A percentile compares a stretch with the other conserved stretches of the same genome.
Conservation (phyloP, 1,140 invertebrate genomes). For the Steinernema khuongi region DNA sequence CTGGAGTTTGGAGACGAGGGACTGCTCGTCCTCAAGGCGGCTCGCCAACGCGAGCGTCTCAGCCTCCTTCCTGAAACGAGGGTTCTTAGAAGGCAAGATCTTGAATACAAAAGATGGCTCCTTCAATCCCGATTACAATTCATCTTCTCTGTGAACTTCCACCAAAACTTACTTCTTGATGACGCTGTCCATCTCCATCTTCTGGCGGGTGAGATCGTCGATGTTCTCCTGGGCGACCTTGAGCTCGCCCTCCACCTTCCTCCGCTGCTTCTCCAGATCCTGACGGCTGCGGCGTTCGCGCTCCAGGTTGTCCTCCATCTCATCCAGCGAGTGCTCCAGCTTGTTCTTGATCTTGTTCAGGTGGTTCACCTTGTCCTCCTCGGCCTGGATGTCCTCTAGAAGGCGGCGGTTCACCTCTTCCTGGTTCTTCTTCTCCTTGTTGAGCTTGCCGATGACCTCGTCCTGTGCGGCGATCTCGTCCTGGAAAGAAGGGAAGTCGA, state of each 20-base stretch:
- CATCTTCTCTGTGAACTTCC: too few species aligned
- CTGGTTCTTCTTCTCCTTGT: constrained; percentile 95
- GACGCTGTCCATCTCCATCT: constrained; percentile 46
- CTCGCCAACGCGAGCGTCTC: constrained; percentile 40
- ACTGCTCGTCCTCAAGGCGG: constrained; percentile 96
- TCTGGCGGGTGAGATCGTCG: constrained; percentile 51
- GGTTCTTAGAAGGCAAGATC: not conserved
- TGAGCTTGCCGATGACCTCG: constrained; percentile 96
- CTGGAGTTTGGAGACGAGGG: constrained; percentile 84
- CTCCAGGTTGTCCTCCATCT: constrained; percentile 89
- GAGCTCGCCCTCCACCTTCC: constrained; percentile 87
- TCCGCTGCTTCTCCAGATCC: constrained; percentile 95
- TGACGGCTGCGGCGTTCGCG: constrained; percentile 94
- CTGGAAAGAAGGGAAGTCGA: too few species aligned
- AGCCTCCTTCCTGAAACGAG: constrained; percentile 44
- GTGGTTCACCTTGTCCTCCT: constrained; percentile 98
- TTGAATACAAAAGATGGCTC: too few species aligned
- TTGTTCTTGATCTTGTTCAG: constrained; percentile 96
- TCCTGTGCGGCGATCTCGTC: constrained; percentile 98
- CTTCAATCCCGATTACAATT: too few species aligned
- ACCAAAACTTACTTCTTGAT: constrained; percentile 44
- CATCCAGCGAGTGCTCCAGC: constrained; percentile 88
- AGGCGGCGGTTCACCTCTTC: constrained; percentile 89
- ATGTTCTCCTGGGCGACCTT: constrained; percentile 77
- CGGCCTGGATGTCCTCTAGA: constrained; percentile 86